Conservation (phyloP, 2,797 vertebrate species). For the Selene dorsalis region DNA sequence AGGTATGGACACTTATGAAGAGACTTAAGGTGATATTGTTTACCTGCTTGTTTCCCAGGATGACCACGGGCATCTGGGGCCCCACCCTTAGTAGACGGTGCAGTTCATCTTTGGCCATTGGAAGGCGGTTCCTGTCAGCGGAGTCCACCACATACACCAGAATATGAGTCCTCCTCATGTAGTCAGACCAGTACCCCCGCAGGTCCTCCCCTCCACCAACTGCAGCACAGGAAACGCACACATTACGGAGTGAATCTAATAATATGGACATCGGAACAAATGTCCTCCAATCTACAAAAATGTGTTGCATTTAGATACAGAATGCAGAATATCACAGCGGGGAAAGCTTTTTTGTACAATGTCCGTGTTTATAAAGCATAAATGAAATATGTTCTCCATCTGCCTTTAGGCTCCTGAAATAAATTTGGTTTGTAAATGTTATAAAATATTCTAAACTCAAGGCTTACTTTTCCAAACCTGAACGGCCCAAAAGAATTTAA, state of each 20-base stretch:
- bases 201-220: conserved; percentile 92
- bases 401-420: no score
- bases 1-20: background rate
- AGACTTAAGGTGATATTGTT: background rate
- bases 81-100: conserved; percentile 86
- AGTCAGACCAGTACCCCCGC: conserved; percentile 90
- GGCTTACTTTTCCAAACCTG: no score
- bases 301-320: no score
- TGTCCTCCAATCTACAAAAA: no score
- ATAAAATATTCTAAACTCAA: background rate
- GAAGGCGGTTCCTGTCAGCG: conserved; percentile 86
- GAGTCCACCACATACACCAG: conserved; percentile 94
- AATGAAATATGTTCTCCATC: no score
- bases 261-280: no score
- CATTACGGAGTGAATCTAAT: background rate
- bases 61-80: conserved; percentile 86
- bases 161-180: conserved; percentile 88
- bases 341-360: no score
- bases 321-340: no score
- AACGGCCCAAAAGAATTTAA: no score
- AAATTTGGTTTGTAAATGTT: background rate
- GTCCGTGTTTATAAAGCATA: no score
- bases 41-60: conserved; percentile 88
- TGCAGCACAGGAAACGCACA: conserved; percentile 60
- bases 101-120: conserved; percentile 87